Evolutionary conservation across 2,797 vertebrate species (phyloP).

Genomic region (Salarias fasciatus): DNA sequence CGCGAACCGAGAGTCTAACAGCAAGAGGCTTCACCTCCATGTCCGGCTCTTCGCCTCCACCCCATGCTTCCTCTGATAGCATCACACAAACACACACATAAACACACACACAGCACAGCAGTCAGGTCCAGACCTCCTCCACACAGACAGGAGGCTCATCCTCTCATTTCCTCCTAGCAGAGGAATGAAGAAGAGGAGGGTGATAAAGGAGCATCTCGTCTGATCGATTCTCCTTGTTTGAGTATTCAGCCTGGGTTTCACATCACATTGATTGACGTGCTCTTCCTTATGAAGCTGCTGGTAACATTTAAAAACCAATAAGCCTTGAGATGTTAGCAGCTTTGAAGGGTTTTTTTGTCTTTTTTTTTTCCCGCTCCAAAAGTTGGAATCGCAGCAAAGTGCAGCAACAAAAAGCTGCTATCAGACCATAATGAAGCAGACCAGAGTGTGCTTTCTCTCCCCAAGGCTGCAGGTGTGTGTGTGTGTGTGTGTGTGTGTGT

Average conservation of each 20-base stretch:
- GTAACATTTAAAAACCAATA: constrained; percentile 35
- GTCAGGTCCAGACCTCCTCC: background rate
- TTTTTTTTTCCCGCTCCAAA: background rate
- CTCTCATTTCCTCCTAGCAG: constrained; percentile 15
- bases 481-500: constrained; percentile 32
- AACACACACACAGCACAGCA: background rate
- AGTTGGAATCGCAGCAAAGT: constrained; percentile 23
- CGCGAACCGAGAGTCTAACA: constrained; percentile 3
- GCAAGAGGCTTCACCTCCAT: background rate
- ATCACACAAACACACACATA: no score
- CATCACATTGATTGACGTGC: constrained; percentile 23
- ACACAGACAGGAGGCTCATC: constrained; percentile 7
- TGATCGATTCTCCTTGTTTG: constrained; percentile 35
- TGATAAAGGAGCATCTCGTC: constrained; percentile 12
- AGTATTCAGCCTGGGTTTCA: constrained; percentile 31
- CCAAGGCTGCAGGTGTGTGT: constrained; percentile 68
- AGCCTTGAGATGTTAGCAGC: constrained; percentile 21
- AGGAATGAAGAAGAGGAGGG: constrained; percentile 12
- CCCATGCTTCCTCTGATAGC: no score
- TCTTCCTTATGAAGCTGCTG: constrained; percentile 15
- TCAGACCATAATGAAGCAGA: constrained; percentile 36
- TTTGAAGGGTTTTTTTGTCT: constrained; percentile 1
- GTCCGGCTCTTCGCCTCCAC: constrained; percentile 3
- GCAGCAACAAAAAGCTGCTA: constrained; percentile 21
- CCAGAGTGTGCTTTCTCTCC: constrained; percentile 36